Evolutionary conservation across 2,113 vertebrate genomes (phyloP).

Genomic region (Microcebus griseorufus): DNA sequence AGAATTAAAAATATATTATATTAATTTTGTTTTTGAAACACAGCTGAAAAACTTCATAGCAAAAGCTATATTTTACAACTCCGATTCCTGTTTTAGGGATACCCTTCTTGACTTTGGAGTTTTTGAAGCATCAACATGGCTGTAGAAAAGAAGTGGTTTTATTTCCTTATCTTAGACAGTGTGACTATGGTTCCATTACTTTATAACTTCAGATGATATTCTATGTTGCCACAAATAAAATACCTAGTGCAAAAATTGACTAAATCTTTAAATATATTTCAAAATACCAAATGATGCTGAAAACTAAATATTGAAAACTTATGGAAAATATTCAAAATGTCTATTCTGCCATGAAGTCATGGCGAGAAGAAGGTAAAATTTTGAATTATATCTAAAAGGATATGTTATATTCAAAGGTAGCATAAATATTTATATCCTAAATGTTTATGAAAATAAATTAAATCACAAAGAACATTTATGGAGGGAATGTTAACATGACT

Average conservation of each 20-base stretch:
- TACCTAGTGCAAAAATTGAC: not conserved
- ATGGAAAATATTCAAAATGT: not conserved
- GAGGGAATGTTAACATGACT: not conserved
- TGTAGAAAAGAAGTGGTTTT: not conserved
- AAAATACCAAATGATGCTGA: not conserved
- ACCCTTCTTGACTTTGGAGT: not conserved
- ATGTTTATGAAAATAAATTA: not conserved
- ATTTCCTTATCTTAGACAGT: not conserved
- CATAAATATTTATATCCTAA: not conserved
- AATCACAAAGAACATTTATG: not conserved
- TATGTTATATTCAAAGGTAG: not conserved
- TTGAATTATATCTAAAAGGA: not conserved
- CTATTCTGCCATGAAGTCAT: not conserved
- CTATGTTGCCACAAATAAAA: not conserved
- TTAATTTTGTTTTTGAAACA: not conserved
- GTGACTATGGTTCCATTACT: not conserved
- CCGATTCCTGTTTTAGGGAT: not conserved
- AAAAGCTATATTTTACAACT: not conserved
- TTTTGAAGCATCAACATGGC: not conserved
- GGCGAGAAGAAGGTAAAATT: not conserved
- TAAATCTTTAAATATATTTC: not conserved
- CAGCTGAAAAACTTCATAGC: not conserved
- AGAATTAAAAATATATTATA: not conserved
- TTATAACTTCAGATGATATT: not conserved
- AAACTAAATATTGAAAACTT: not conserved